Evolutionary conservation across 2,888 invertebrate species (phyloP).

Genomic region (Scaptodrosophila latifasciaeformis): DNA sequence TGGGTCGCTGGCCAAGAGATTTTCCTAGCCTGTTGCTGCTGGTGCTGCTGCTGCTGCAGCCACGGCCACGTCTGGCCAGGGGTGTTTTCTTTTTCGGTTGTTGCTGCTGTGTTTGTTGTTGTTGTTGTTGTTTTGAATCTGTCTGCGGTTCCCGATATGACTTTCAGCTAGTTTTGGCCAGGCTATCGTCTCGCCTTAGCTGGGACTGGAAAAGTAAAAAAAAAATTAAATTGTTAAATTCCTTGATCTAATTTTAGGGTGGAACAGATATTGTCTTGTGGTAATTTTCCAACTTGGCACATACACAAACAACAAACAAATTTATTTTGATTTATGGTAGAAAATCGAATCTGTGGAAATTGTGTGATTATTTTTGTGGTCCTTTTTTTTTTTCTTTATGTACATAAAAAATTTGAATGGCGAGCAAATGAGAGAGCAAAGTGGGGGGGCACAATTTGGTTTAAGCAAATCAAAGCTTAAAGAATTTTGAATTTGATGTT

Average conservation of each 20-base stretch:
- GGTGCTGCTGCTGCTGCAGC: conserved; percentile 10
- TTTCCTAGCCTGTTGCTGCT: conserved; percentile 15
- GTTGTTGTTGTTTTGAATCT: conserved; percentile 24
- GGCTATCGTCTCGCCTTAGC: conserved; percentile 75
- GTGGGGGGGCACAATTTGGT: too few species aligned
- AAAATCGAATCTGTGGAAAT: not conserved
- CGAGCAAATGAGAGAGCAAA: not conserved
- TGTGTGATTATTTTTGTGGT: too few species aligned
- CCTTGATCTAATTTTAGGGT: too few species aligned
- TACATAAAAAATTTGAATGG: too few species aligned
- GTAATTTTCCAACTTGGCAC: too few species aligned
- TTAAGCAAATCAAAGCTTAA: too few species aligned
- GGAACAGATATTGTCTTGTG: too few species aligned
- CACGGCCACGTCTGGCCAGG: conserved; percentile 23
- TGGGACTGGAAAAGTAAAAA: conserved; percentile 65
- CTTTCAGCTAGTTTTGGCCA: conserved; percentile 75
- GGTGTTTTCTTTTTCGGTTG: conserved; percentile 34
- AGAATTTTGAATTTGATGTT: too few species aligned
- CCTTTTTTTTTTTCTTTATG: too few species aligned
- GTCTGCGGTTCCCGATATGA: conserved; percentile 56
- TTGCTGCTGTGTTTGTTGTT: conserved; percentile 25
- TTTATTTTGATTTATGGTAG: not conserved
- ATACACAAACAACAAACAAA: conserved; percentile 26
- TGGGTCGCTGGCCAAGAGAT: not conserved
- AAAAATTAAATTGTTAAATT: conserved; percentile 1